Evolutionary conservation across 2,113 vertebrate species (phyloP).

Genomic region (Elephantulus edwardii): DNA sequence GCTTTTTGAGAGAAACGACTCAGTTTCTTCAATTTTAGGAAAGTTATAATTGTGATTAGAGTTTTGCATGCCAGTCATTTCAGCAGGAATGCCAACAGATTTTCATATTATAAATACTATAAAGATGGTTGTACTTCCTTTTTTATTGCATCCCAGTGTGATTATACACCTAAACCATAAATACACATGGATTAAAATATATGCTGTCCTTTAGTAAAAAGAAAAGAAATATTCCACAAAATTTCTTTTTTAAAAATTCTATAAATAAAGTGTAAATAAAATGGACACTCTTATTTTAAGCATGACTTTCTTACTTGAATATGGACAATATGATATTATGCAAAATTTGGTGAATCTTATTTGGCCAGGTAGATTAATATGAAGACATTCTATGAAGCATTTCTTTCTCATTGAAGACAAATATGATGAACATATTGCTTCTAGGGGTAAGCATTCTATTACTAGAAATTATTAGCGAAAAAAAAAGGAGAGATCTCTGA

Average conservation of each 20-base stretch:
- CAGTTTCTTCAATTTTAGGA: slow-evolving; percentile 62
- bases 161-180: background rate
- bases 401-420: slow-evolving; percentile 10
- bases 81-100: background rate
- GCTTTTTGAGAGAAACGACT: slow-evolving; percentile 55
- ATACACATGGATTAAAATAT: background rate
- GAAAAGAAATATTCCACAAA: background rate
- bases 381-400: background rate
- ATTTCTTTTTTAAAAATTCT: background rate
- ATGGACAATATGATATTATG: background rate
- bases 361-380: background rate
- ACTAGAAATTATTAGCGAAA: background rate
- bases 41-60: slow-evolving; percentile 60
- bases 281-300: slow-evolving; percentile 1
- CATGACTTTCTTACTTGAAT: background rate
- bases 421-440: background rate
- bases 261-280: background rate
- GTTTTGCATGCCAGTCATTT: slow-evolving; percentile 45
- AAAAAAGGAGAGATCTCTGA: background rate
- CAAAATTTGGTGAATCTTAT: background rate
- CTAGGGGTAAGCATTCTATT: background rate
- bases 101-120: slow-evolving; percentile 5
- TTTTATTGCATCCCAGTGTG: background rate
- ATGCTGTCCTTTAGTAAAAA: background rate
- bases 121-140: background rate